Evolutionary conservation across 2,888 invertebrate genomes (phyloP).

Genomic region (Drosophila pseudotalamancana): DNA sequence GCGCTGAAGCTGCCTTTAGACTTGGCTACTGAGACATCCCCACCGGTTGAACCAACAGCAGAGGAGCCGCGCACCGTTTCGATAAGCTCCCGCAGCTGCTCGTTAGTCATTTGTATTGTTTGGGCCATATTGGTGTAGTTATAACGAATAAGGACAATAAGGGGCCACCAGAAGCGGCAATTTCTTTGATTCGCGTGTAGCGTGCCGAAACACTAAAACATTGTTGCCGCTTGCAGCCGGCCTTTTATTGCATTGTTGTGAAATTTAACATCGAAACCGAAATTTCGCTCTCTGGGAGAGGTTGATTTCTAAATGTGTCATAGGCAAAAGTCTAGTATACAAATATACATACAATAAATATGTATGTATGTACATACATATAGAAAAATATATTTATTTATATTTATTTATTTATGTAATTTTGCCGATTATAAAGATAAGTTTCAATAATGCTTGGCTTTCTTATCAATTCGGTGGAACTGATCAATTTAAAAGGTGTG

Average conservation of each 20-base stretch:
- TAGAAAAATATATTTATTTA: too few species aligned
- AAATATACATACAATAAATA: background rate
- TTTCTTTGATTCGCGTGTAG: too few species aligned
- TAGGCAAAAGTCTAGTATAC: background rate
- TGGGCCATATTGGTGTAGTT: background rate
- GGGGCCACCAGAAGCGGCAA: too few species aligned
- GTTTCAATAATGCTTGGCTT: background rate
- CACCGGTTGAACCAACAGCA: background rate
- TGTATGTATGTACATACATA: background rate
- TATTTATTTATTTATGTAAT: too few species aligned
- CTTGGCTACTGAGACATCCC: slow-evolving; percentile 30
- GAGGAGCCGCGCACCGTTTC: background rate
- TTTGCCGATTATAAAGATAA: background rate
- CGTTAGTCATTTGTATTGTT: slow-evolving; percentile 8
- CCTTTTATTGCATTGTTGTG: background rate
- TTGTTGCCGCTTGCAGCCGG: background rate
- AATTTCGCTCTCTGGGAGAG: background rate
- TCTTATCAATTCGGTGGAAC: background rate
- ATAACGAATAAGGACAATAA: background rate
- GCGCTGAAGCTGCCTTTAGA: slow-evolving; percentile 77
- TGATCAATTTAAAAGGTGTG: background rate
- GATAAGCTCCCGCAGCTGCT: slow-evolving; percentile 11
- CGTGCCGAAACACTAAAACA: background rate
- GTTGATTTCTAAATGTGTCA: background rate
- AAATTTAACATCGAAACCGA: background rate